These are phyloP conservation scores for Zaprionus nigranus DNA, from an alignment of 1,140 invertebrate species.

Conservation along the genomic window DNA sequence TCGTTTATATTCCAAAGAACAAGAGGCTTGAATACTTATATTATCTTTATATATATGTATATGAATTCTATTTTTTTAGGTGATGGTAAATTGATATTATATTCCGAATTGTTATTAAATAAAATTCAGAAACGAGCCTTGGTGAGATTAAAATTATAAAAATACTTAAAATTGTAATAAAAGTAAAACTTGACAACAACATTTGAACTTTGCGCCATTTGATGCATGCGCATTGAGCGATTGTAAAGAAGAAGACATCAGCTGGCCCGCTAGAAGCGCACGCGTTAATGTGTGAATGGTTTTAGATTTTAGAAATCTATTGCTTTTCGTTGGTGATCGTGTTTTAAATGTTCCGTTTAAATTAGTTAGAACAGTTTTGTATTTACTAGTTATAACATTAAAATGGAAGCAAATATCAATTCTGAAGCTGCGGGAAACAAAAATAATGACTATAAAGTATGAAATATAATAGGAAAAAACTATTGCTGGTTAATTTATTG, in stretches of 20 bases:
- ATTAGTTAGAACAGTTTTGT: conserved; percentile 16
- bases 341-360: conserved; percentile 42
- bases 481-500: background rate
- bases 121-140: too few relatives aligned
- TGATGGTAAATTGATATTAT: too few relatives aligned
- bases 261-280: conserved; percentile 10
- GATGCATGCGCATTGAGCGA: background rate
- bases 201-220: conserved; percentile 12
- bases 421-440: background rate
- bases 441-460: conserved; percentile 13
- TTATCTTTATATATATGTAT: too few relatives aligned
- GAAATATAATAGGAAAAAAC: background rate
- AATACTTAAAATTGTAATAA: too few relatives aligned
- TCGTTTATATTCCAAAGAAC: too few relatives aligned
- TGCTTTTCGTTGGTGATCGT: conserved; percentile 36
- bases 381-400: conserved; percentile 1
- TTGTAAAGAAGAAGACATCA: conserved; percentile 30
- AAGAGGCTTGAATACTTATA: background rate
- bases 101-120: too few relatives aligned
- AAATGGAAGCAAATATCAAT: conserved; percentile 37
- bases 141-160: too few relatives aligned
- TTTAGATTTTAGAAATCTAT: conserved; percentile 34
- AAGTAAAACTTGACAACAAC: too few relatives aligned
- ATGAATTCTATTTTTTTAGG: too few relatives aligned
- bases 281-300: conserved; percentile 35